Percentiles rank a stretch among this genome's conserved stretches.
These are phyloP conservation scores for Tragelaphus imberbis DNA, from an alignment of 2,113 vertebrate genomes.

Conservation along the genomic window DNA sequence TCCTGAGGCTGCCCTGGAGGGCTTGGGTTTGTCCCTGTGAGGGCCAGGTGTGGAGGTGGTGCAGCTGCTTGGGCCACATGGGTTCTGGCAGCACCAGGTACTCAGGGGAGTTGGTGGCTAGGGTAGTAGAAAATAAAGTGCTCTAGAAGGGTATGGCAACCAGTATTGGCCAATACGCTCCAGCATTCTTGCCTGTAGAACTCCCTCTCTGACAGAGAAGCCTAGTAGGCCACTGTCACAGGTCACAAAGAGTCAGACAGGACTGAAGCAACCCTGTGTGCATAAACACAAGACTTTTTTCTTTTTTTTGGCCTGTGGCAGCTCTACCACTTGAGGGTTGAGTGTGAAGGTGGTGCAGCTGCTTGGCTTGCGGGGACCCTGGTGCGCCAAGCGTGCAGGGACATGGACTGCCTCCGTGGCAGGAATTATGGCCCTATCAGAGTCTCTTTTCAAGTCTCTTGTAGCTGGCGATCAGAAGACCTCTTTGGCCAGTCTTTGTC, in stretches of 20 bases:
- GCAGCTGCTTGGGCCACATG: background rate
- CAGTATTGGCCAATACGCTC: background rate
- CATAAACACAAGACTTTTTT: background rate
- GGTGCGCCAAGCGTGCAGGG: accelerated
- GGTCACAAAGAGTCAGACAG: background rate
- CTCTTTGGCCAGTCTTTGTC: background rate
- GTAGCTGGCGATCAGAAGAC: background rate
- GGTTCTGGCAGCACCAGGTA: background rate
- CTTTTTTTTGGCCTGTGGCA: background rate
- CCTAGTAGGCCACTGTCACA: background rate
- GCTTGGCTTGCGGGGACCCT: accelerated
- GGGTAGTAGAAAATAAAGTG: background rate
- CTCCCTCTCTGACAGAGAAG: background rate
- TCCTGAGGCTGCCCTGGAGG: background rate
- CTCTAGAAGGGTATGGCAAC: background rate
- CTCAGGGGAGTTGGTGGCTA: background rate
- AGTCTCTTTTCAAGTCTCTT: background rate
- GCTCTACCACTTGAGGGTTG: background rate
- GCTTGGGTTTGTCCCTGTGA: background rate
- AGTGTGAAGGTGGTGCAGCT: background rate
- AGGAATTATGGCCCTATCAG: background rate
- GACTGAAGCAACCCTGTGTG: no score
- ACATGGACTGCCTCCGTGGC: accelerated
- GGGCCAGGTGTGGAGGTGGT: background rate
- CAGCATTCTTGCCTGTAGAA: background rate